Evolutionary conservation across 2,888 invertebrate species (phyloP), one percentile per base, ranked within the genome.

Genomic region (Odontothrips loti): DNA sequence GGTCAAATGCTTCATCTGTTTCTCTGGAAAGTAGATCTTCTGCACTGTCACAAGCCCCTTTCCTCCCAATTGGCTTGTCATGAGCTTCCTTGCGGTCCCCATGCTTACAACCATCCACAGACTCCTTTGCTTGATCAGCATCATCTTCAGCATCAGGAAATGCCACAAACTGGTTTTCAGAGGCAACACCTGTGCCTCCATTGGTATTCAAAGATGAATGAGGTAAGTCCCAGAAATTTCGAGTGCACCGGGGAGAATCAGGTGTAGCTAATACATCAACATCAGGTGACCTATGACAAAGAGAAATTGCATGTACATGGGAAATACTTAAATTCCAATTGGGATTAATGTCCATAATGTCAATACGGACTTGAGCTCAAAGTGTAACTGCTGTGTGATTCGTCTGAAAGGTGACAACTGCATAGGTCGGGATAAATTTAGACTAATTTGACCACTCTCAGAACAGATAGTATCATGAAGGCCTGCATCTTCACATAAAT

Each of bases 301-400:
- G 12, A 6, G 27, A 75, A 75, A 27, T 27, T 27, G 23, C 34
- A 43, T 43, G 34, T 43, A 6, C 34, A 43, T 4, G 34, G 34
- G 58, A 58, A 58, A 11, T 58, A 51, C 51, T 51, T 6, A 43
- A 43, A 43, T 6, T 43, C 34, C 2, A 43, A 43, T 6, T 43
- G 34, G 34, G 34, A 43, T 43, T 43, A n/a, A n/a, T n/a, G n/a
- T 43, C 6, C 6, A 23, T 23, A 23, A 20, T 23, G 10, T 23
- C 10, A 27, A 27, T 12, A 75, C 68, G 8, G 12, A 75, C 83
- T 91, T 91, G 2, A 93, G 86, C 84, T 95, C 94, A 82, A 94
- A 90, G 82, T 91, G 92, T 23, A 95, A 87, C 85, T 95, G 94
- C 85, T 95, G 94, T 0, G 94, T 94, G 34, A 95, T 92, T 58